Conservation (phyloP, 2,113 vertebrate genomes). For the Pelecanus crispus region DNA sequence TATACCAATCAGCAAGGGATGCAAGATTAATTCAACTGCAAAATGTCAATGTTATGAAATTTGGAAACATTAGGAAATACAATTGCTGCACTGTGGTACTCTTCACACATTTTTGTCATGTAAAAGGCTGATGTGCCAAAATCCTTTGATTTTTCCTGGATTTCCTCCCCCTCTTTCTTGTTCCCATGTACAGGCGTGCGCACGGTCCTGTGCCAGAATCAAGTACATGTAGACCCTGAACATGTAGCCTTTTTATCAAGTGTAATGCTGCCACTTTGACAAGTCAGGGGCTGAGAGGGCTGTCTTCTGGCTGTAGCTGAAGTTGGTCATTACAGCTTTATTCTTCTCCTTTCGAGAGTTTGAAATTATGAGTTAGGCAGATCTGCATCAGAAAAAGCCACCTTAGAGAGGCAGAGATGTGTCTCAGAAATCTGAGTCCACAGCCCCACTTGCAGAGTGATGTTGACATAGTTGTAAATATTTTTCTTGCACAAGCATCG, state of each 20-base stretch:
- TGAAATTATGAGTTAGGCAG: neutral
- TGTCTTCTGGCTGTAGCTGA: neutral
- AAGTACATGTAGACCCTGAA: neutral
- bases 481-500: neutral
- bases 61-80: neutral
- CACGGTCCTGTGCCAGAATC: neutral
- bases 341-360: neutral
- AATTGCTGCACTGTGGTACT: neutral
- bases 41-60: neutral
- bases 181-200: neutral
- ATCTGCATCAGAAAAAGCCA: neutral
- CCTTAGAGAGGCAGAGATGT: neutral
- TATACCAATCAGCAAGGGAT: neutral
- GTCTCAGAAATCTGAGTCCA: neutral
- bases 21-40: neutral
- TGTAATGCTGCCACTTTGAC: neutral
- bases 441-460: neutral
- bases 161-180: neutral
- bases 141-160: neutral
- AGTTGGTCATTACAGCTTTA: neutral
- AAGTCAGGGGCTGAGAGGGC: neutral
- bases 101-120: neutral
- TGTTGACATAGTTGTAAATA: neutral
- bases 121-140: neutral
- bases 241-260: neutral